Percentiles rank a stretch among this genome's conserved stretches.
phyloP scores from a whole-genome alignment of 2,113 vertebrate genomes.

The Ardeotis arabs region DNA sequence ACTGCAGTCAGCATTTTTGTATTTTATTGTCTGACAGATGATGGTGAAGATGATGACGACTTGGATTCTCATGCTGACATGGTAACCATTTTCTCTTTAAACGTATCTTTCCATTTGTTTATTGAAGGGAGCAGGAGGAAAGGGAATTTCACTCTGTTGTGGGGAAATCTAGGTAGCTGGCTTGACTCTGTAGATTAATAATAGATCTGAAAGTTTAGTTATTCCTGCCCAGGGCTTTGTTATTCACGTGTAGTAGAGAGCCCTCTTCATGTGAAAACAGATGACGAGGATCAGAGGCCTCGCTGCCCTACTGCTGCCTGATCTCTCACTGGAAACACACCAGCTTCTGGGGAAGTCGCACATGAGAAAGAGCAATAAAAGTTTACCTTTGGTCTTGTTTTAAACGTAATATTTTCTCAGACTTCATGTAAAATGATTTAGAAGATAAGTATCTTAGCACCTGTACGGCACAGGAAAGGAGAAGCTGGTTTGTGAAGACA shows the following conservation, averaged over 20 bases:
- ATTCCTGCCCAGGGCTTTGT: neutral
- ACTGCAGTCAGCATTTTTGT: neutral
- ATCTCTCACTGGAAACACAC: neutral
- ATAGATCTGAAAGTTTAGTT: neutral
- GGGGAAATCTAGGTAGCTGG: neutral
- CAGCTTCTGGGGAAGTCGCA: neutral
- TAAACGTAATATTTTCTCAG: neutral
- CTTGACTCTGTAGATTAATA: neutral
- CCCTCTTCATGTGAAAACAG: neutral
- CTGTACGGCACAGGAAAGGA: neutral
- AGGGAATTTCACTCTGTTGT: neutral
- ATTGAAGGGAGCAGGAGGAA: neutral
- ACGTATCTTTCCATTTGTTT: neutral
- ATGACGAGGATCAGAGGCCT: neutral
- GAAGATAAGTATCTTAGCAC: neutral
- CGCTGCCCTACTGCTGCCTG: neutral
- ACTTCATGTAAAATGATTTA: neutral
- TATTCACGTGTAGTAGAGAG: neutral
- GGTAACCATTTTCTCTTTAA: neutral
- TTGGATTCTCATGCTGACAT: neutral
- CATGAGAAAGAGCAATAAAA: neutral
- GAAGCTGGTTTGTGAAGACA: neutral
- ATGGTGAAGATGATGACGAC: slow-evolving; percentile 3
- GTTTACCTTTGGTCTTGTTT: neutral
- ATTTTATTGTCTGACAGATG: slow-evolving; percentile 49